These are phyloP conservation scores for Drosophila lacicola DNA, from an alignment of 2,888 invertebrate genomes.

Conservation along the genomic window DNA sequence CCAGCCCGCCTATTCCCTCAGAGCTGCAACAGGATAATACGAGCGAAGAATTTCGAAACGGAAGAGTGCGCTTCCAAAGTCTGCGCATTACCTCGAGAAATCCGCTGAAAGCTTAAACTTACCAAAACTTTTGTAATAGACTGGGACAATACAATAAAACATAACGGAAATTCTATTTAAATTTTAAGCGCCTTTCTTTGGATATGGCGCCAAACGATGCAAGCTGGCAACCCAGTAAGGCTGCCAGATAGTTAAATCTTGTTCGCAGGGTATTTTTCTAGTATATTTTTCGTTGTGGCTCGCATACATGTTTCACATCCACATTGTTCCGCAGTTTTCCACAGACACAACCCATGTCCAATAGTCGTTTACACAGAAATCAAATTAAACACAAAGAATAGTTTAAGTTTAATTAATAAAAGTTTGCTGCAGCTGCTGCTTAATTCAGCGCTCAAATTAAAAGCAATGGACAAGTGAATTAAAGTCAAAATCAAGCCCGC, in stretches of 20 bases:
- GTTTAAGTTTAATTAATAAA: slow-evolving; percentile 43
- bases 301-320: slow-evolving; percentile 28
- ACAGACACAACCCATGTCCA: slow-evolving; percentile 59
- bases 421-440: slow-evolving; percentile 25
- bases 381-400: slow-evolving; percentile 42
- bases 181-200: neutral
- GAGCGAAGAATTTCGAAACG: neutral
- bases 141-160: neutral
- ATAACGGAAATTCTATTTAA: neutral
- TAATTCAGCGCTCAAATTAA: slow-evolving; percentile 37
- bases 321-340: slow-evolving; percentile 60
- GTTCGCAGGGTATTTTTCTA: slow-evolving; percentile 25
- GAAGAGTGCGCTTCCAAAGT: slow-evolving; percentile 8
- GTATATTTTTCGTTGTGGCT: slow-evolving; percentile 33
- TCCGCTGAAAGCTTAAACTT: neutral
- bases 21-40: neutral
- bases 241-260: slow-evolving; percentile 32
- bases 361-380: slow-evolving; percentile 46
- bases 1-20: neutral
- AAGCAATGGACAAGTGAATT: slow-evolving; percentile 42
- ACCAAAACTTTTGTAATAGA: neutral
- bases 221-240: neutral
- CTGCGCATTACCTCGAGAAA: neutral
- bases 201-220: slow-evolving; percentile 15
- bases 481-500: slow-evolving; percentile 30